A percentile compares a stretch with the other conserved stretches of the same genome.
Conservation (phyloP, 2,797 vertebrate genomes). For the Tokudaia muenninki region DNA sequence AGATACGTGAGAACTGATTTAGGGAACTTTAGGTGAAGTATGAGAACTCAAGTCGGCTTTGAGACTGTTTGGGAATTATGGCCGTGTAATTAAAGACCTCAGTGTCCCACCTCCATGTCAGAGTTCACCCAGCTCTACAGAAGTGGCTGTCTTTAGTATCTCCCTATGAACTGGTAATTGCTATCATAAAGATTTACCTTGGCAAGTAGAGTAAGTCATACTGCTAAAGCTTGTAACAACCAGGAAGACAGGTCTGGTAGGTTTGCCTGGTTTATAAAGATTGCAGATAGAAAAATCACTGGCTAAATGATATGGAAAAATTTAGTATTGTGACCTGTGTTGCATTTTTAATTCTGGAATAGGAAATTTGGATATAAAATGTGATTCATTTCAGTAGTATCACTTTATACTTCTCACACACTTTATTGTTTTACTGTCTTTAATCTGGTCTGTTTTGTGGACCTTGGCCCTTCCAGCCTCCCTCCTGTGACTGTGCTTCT, state of each 20-base stretch:
- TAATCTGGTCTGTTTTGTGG: slow-evolving; percentile 15
- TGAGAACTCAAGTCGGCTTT: background rate
- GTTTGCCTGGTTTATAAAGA: slow-evolving; percentile 58
- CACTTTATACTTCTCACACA: background rate
- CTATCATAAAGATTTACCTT: slow-evolving; percentile 74
- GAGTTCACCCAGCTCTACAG: slow-evolving; percentile 32
- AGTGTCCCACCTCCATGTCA: slow-evolving; percentile 9
- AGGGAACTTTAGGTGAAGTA: slow-evolving; percentile 10
- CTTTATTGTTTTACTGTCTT: slow-evolving; percentile 41
- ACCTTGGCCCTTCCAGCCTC: background rate
- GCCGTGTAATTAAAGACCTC: background rate
- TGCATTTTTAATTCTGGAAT: slow-evolving; percentile 17
- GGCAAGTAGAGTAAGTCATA: slow-evolving; percentile 28
- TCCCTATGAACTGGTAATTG: slow-evolving; percentile 58
- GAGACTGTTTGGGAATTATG: slow-evolving; percentile 36
- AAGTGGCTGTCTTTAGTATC: slow-evolving; percentile 31
- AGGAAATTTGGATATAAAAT: slow-evolving; percentile 8
- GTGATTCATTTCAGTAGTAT: slow-evolving; percentile 49
- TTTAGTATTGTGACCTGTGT: background rate
- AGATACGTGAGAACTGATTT: slow-evolving; percentile 57
- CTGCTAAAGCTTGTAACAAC: slow-evolving; percentile 54
- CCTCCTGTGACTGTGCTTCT: background rate
- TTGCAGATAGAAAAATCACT: slow-evolving; percentile 2
- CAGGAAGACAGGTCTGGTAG: slow-evolving; percentile 65
- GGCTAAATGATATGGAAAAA: background rate